Conservation (phyloP, 2,888 invertebrate species). For the Spilosoma lubricipeda region DNA sequence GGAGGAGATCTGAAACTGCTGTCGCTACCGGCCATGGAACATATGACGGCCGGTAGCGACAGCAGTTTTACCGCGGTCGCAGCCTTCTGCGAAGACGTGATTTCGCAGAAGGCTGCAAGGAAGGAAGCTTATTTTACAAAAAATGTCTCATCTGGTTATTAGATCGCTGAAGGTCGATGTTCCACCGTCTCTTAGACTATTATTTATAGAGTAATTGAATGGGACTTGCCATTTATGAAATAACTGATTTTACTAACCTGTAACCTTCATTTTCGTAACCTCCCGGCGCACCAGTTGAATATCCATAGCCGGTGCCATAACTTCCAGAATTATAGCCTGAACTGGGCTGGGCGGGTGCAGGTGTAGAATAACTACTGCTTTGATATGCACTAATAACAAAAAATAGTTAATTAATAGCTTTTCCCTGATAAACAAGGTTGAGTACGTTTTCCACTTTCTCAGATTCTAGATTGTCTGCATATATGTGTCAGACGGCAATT, state of each 20-base stretch:
- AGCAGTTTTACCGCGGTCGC: too few species aligned
- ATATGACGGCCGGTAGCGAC: too few species aligned
- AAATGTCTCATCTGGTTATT: too few species aligned
- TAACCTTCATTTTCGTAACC: slow-evolving; percentile 78
- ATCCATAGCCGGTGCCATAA: slow-evolving; percentile 75
- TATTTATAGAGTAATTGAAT: not conserved
- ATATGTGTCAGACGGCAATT: slow-evolving; percentile 83
- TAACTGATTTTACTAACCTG: slow-evolving; percentile 61
- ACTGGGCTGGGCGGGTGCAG: slow-evolving; percentile 64
- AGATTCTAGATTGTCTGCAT: slow-evolving; percentile 76
- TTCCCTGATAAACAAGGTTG: not conserved
- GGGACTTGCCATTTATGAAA: not conserved
- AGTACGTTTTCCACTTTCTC: slow-evolving; percentile 46
- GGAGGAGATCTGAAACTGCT: too few species aligned
- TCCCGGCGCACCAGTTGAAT: slow-evolving; percentile 72
- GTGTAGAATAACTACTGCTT: slow-evolving; percentile 69
- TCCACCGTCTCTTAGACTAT: too few species aligned
- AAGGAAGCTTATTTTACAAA: too few species aligned
- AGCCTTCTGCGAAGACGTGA: too few species aligned
- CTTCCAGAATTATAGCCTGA: slow-evolving; percentile 72
- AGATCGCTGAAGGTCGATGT: too few species aligned
- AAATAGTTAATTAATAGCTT: not conserved
- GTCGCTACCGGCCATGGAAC: too few species aligned
- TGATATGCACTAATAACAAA: slow-evolving; percentile 72
- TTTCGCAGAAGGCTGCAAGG: too few species aligned